Evolutionary conservation across 2,888 invertebrate species (phyloP), one percentile per base, ranked within the genome.

Genomic region (Lissocephala sabroskyi): DNA sequence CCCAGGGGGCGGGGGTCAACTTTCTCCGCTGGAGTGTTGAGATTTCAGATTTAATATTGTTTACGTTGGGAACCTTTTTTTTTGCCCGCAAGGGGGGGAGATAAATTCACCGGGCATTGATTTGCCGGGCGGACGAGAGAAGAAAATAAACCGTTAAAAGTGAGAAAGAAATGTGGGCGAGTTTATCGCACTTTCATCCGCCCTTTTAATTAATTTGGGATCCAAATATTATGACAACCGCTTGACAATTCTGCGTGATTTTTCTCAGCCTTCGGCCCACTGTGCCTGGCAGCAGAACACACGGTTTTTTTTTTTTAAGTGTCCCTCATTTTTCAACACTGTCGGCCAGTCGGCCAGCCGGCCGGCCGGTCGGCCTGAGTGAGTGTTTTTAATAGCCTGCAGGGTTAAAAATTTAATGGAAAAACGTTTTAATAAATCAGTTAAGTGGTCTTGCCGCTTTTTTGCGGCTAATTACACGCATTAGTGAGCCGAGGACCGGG

Each of bases 391-490:
- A 71, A 71, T 75, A 75, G 71, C 71, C 75, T 57, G 62, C 63
- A 75, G 71, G 71, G 78, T 77, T 70, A 73, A 73, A 73, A 77
- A 73, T 77, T 73, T 73, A 73, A 73, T 73, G 78, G 71, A 73
- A 73, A 73, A 73, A 77, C 71, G 71, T 73, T 73, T 73, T 77
- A 77, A 73, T 73, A 73, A 73, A 73, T 73, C 71, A 73, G 71
- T 73, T 73, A 73, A 73, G 78, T 73, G 71, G 75, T 73, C 71
- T 77, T 77, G 71, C 71, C 75, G 75, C 78, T 60, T 73, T 70
- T 73, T 77, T 73, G 78, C 73, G 71, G 78, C 71, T 73, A 73
- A 73, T 73, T 73, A 77, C 78, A 75, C 78, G 78, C 71, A 73
- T 73, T 73, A 73, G 78, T 71, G 28, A 11, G 19, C 7, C 36